These are phyloP conservation scores for Ibycter americanus DNA, from an alignment of 2,797 vertebrate genomes.

Conservation along the genomic window DNA sequence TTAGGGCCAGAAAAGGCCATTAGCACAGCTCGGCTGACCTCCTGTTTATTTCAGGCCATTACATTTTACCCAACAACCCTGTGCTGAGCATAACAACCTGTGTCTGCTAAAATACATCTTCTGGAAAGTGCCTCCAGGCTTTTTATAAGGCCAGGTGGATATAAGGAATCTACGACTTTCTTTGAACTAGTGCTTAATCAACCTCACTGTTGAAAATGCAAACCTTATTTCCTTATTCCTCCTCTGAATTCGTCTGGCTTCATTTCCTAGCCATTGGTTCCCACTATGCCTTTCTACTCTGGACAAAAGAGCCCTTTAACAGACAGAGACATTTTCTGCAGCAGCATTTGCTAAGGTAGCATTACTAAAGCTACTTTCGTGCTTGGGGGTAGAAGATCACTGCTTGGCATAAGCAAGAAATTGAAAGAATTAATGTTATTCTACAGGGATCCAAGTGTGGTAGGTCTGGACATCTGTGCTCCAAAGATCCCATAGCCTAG, in stretches of 20 bases:
- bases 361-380: background rate
- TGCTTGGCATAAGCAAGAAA: background rate
- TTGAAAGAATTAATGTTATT: background rate
- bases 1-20: conserved; percentile 11
- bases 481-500: background rate
- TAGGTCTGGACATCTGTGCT: background rate
- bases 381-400: background rate
- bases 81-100: background rate
- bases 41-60: conserved; percentile 31
- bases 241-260: background rate
- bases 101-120: conserved; percentile 1
- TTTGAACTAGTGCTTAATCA: background rate
- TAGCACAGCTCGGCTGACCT: background rate
- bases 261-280: background rate
- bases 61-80: background rate
- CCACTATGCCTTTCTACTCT: background rate
- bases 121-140: background rate
- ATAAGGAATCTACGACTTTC: background rate
- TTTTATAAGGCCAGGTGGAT: background rate
- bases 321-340: background rate
- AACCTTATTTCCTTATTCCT: background rate
- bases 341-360: background rate
- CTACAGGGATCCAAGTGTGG: background rate
- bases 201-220: background rate
- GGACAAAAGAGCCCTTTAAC: background rate